A percentile compares a stretch with the other conserved stretches of the same genome.
phyloP scores from a whole-genome alignment of 2,113 vertebrate species.

The Microtus oregoni region DNA sequence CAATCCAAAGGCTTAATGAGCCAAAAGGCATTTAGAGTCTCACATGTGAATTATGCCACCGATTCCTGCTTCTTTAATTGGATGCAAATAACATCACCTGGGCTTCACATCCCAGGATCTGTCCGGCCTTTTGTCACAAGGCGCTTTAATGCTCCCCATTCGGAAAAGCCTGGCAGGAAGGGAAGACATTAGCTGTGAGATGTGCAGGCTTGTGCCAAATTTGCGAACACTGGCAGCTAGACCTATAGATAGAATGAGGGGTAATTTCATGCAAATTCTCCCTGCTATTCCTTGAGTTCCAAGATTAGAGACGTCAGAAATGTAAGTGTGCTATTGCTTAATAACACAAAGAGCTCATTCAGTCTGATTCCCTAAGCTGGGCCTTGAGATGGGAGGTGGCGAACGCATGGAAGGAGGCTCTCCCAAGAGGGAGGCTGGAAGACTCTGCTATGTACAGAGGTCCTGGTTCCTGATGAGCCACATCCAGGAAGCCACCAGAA shows the following conservation, averaged over 20 bases:
- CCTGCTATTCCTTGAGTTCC: slow-evolving; percentile 84
- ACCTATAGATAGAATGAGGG: slow-evolving; percentile 85
- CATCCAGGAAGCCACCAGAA: neutral
- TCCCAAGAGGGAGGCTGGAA: neutral
- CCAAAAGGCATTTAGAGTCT: neutral
- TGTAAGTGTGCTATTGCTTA: slow-evolving; percentile 87
- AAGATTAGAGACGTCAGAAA: slow-evolving; percentile 88
- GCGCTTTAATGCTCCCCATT: slow-evolving; percentile 77
- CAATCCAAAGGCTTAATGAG: slow-evolving; percentile 54
- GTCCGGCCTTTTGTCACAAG: slow-evolving; percentile 78
- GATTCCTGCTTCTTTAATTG: slow-evolving; percentile 68
- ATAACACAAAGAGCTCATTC: slow-evolving; percentile 86
- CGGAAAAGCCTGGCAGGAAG: slow-evolving; percentile 85
- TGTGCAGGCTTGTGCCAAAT: slow-evolving; percentile 85
- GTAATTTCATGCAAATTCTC: slow-evolving; percentile 91
- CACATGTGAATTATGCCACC: neutral
- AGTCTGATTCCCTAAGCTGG: slow-evolving; percentile 50
- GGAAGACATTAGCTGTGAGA: slow-evolving; percentile 83
- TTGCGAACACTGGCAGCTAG: slow-evolving; percentile 83
- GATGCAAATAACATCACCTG: slow-evolving; percentile 77
- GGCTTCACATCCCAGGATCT: slow-evolving; percentile 52
- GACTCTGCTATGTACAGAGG: neutral
- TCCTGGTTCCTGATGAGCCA: neutral
- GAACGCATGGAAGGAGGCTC: neutral
- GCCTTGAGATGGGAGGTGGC: neutral